These are phyloP conservation scores for Epinephelus fuscoguttatus DNA, from an alignment of 2,113 vertebrate genomes.

Conservation along the genomic window DNA sequence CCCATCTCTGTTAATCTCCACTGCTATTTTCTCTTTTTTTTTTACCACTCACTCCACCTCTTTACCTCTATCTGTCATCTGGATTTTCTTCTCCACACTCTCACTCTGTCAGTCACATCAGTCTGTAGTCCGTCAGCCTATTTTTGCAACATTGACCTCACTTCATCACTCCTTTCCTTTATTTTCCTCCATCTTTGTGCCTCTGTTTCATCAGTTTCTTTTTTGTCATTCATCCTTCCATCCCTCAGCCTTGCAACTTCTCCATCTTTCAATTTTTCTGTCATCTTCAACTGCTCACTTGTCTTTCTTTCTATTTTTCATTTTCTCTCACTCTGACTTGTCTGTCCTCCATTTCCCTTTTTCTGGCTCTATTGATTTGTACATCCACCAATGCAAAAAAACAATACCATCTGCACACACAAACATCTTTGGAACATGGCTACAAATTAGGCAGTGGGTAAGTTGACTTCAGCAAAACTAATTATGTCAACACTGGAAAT, in stretches of 20 bases:
- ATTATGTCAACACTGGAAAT: slow-evolving; percentile 37
- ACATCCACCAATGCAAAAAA: slow-evolving; percentile 45
- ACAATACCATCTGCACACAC: slow-evolving; percentile 41
- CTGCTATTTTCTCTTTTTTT: slow-evolving; percentile 27
- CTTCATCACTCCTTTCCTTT: not conserved
- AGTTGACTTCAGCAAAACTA: slow-evolving; percentile 45
- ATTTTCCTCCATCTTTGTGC: not conserved
- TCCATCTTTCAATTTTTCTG: not conserved
- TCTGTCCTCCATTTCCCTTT: slow-evolving; percentile 2
- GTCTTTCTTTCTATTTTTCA: slow-evolving; percentile 4
- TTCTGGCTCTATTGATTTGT: slow-evolving; percentile 47
- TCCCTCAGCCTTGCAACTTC: not conserved
- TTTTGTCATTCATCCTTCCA: not conserved
- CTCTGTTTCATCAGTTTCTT: not conserved
- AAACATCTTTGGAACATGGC: slow-evolving; percentile 46
- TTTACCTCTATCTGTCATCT: slow-evolving; percentile 19
- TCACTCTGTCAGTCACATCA: not conserved
- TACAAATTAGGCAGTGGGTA: slow-evolving; percentile 32
- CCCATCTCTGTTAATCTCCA: slow-evolving; percentile 12
- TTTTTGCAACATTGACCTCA: not conserved
- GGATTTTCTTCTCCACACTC: not conserved
- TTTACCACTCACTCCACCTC: slow-evolving; percentile 22
- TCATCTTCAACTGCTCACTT: slow-evolving; percentile 11
- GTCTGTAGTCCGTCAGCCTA: not conserved
- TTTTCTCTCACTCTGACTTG: not conserved